Evolutionary conservation across 1,140 invertebrate genomes (phyloP), one percentile per base, ranked within the genome.

Genomic region (Stegodyphus mimosarum): DNA sequence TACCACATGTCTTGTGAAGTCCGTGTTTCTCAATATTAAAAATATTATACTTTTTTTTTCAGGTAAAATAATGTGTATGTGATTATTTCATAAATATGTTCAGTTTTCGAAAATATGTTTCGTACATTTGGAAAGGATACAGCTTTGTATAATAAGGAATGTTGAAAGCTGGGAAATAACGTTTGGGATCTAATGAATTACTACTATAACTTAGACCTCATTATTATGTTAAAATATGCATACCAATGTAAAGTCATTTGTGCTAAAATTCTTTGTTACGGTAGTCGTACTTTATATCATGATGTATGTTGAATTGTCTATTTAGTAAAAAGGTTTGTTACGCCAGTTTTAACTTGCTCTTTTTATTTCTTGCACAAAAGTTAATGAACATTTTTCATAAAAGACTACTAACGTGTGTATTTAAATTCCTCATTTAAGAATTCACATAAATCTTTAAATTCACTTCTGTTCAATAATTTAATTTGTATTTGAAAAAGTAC

Each of bases 301-400:
- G 81, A 76, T 79, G 73, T 84, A 84, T 84, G 81, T 84, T 84
- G 81, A 75, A 75, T 84, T 84, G 81, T 84, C 81, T 84, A 84
- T 53, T 84, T 84, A 84, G 81, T 84, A 84, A 84, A 84, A 84
- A 84, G 81, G 81, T 84, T 84, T 84, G 81, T 84, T 84, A 84
- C 81, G 76, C 72, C 81, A 83, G 11, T 67, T 69, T 84, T 75
- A 50, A 55, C 72, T 75, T 64, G 60, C 60, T 84, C 76, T 6
- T 17, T 67, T 67, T n/a, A 67, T 18, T 67, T 60, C 55, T 60
- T 10, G 9, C 2, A 60, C 55, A 60, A 60, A 60, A 60, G 55
- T 60, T 60, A 60, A 33, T 33, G 33, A 33, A 33, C 33, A 33
- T 33, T 33, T 33, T 33, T 33, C 33, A 33, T 3, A 33, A 33